phyloP scores from a whole-genome alignment of 2,797 vertebrate genomes.

The Smutsia gigantea region DNA sequence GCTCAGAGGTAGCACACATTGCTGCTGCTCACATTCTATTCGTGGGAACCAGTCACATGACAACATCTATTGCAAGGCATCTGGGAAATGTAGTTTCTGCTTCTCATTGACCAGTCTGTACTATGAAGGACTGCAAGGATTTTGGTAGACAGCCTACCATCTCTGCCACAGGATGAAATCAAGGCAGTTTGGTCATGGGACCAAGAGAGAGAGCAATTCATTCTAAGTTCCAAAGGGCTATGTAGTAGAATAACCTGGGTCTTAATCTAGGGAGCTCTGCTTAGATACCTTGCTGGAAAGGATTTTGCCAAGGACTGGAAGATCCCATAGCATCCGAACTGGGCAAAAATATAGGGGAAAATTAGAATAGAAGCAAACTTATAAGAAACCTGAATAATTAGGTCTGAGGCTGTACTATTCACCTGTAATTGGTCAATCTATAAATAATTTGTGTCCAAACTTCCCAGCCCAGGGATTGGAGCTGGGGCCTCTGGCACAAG shows the following conservation, averaged over 20 bases:
- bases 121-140: not conserved
- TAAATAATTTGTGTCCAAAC: not conserved
- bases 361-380: not conserved
- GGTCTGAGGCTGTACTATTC: not conserved
- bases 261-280: not conserved
- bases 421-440: not conserved
- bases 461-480: not conserved
- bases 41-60: slow-evolving; percentile 1
- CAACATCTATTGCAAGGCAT: not conserved
- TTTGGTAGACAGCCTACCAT: not conserved
- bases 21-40: not conserved
- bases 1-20: not conserved
- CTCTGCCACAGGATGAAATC: not conserved
- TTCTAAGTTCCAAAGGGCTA: not conserved
- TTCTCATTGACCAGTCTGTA: not conserved
- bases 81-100: slow-evolving; percentile 36
- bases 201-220: not conserved
- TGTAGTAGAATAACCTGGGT: not conserved
- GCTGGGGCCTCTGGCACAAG: not conserved
- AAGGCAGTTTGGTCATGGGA: not conserved
- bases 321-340: not conserved
- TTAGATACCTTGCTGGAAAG: not conserved
- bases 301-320: not conserved
- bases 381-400: not conserved
- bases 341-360: not conserved